These are phyloP conservation scores for Coptotermes formosanus DNA, from an alignment of 1,140 invertebrate genomes.

Conservation along the genomic window DNA sequence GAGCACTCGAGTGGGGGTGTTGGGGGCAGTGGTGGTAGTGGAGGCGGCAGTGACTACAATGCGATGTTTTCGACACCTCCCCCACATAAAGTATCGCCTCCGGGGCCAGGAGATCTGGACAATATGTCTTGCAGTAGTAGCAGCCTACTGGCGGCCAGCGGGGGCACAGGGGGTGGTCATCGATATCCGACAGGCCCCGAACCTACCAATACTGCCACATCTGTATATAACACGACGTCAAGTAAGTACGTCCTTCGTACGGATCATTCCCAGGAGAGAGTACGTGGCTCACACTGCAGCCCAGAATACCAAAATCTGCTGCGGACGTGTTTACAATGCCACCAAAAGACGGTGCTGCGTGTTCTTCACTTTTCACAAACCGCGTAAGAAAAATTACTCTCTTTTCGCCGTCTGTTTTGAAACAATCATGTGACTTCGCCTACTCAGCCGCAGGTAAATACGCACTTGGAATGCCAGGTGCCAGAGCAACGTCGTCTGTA, in stretches of 20 bases:
- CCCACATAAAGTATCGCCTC: not conserved
- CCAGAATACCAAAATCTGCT: no score
- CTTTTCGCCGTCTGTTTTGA: no score
- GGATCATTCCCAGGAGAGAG: no score
- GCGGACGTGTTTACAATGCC: no score
- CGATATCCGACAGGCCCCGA: not conserved
- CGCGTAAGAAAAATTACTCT: no score
- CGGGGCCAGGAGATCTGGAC: constrained; percentile 18
- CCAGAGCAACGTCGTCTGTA: no score
- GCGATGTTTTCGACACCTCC: constrained; percentile 23
- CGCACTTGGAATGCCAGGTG: no score
- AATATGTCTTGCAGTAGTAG: not conserved
- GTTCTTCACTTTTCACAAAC: no score
- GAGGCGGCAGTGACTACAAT: not conserved
- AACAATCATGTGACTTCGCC: no score
- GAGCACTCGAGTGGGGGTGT: constrained; percentile 12
- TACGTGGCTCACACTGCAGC: no score
- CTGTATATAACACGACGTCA: not conserved
- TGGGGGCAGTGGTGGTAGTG: not conserved
- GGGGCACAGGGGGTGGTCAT: not conserved
- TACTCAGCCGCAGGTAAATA: no score
- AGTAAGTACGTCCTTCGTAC: not conserved
- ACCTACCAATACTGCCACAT: not conserved
- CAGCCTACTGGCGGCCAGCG: not conserved
- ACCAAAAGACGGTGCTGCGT: no score